A percentile compares a stretch with the other conserved stretches of the same genome.
Evolutionary conservation across 2,113 vertebrate species (phyloP).

Genomic region (Rostratula benghalensis): DNA sequence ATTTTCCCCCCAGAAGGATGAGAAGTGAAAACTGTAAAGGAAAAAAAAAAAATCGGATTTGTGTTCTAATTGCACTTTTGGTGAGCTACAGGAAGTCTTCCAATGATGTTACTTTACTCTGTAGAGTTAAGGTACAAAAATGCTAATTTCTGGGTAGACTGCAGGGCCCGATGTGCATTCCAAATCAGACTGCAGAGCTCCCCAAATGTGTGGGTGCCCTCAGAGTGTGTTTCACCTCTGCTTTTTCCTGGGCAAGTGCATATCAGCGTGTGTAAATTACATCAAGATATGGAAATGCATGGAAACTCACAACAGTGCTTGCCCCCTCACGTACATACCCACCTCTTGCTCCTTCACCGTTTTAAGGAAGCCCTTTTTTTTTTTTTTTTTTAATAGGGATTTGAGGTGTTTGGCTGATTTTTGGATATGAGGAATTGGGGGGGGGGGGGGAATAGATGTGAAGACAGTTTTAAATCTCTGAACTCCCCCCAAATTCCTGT

Average conservation of each 20-base stretch:
- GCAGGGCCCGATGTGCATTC: slow-evolving; percentile 76
- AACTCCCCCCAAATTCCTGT: not conserved
- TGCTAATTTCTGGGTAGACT: slow-evolving; percentile 74
- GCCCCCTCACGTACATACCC: not conserved
- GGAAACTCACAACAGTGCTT: not conserved
- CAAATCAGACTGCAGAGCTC: slow-evolving; percentile 72
- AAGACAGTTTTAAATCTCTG: not conserved
- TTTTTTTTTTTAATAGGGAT: not conserved
- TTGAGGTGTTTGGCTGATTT: not conserved
- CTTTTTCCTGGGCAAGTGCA: not conserved
- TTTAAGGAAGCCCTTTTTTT: not conserved
- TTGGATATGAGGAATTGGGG: not conserved
- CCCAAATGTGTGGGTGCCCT: slow-evolving; percentile 45
- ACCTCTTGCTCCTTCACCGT: not conserved
- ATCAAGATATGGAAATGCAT: not conserved
- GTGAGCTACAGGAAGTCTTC: not conserved
- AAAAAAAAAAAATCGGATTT: not conserved
- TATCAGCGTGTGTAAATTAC: not conserved
- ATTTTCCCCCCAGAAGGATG: not conserved
- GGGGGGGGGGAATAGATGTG: not conserved
- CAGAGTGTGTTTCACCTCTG: slow-evolving; percentile 50
- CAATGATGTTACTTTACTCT: slow-evolving; percentile 20
- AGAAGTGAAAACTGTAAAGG: not conserved
- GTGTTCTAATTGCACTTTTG: not conserved
- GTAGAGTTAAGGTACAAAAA: slow-evolving; percentile 57